These are phyloP conservation scores for Pteronura brasiliensis DNA, from an alignment of 2,113 vertebrate species.

Conservation along the genomic window DNA sequence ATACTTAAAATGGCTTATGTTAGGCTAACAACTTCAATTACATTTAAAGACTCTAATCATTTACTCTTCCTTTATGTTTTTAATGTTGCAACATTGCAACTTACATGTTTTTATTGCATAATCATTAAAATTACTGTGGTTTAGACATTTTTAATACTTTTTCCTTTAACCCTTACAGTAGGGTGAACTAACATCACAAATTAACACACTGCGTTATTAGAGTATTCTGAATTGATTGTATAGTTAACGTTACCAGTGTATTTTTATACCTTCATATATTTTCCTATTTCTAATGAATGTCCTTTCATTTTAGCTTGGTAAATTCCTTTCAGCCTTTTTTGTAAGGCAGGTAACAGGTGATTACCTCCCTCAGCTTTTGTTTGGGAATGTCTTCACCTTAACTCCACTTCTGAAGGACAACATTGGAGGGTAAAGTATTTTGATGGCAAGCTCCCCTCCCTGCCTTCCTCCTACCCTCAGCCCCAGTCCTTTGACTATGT, in stretches of 20 bases:
- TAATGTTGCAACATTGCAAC: not conserved
- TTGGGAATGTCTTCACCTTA: not conserved
- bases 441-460: not conserved
- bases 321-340: not conserved
- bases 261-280: not conserved
- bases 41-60: not conserved
- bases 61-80: not conserved
- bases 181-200: not conserved
- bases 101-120: not conserved
- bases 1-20: not conserved
- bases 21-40: not conserved
- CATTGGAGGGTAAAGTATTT: not conserved
- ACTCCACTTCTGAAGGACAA: not conserved
- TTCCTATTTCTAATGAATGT: not conserved
- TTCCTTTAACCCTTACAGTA: not conserved
- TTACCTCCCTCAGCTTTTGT: not conserved
- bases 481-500: not conserved
- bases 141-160: not conserved
- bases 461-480: no score
- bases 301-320: not conserved
- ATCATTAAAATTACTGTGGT: not conserved
- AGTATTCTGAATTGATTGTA: not conserved
- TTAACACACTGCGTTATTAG: not conserved
- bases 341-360: not conserved
- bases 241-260: not conserved